Conservation (phyloP, 2,797 vertebrate species). For the Enteromius viviparus region DNA sequence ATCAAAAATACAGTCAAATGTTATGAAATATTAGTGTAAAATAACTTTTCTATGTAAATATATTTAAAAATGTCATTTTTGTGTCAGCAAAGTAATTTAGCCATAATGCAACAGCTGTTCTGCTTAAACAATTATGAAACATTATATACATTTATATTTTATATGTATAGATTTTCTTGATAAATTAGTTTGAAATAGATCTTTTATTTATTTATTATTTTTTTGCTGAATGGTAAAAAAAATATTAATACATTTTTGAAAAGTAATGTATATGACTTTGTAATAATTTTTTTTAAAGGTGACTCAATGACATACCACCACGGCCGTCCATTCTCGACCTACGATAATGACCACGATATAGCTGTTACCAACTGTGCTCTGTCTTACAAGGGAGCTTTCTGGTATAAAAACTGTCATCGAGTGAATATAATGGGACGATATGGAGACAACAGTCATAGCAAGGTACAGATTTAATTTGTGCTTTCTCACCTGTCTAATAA, state of each 20-base stretch:
- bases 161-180: background rate
- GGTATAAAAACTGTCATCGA: conserved; percentile 98
- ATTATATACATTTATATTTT: too few relatives aligned
- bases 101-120: background rate
- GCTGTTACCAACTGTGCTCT: conserved; percentile 97
- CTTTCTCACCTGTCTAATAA: background rate
- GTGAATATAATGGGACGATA: conserved; percentile 97
- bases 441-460: conserved; percentile 92
- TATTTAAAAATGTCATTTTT: background rate
- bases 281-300: conserved; percentile 70
- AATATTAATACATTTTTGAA: background rate
- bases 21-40: background rate
- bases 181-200: background rate
- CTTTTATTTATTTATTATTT: too few relatives aligned
- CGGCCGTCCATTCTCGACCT: conserved; percentile 91
- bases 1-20: background rate
- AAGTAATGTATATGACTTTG: background rate
- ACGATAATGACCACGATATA: conserved; percentile 92
- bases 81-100: background rate
- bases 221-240: background rate
- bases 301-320: conserved; percentile 97
- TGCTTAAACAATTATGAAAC: too few relatives aligned
- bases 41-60: background rate
- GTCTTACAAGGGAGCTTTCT: conserved; percentile 97
- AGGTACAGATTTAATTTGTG: conserved; percentile 77